Evolutionary conservation across 2,113 vertebrate genomes (phyloP).

Genomic region (Aegithalos caudatus): DNA sequence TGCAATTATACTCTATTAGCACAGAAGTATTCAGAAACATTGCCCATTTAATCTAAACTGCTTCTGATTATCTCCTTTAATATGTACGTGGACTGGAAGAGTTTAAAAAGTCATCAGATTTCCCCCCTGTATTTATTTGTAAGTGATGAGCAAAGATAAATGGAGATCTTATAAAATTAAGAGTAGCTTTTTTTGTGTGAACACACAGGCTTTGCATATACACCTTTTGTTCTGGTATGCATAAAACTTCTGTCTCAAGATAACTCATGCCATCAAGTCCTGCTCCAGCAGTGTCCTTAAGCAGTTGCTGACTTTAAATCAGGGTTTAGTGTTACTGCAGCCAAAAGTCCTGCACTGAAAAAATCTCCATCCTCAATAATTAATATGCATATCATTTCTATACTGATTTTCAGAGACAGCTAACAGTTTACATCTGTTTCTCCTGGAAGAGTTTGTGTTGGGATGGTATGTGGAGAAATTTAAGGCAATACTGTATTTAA

Average conservation of each 20-base stretch:
- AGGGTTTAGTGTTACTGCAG: neutral
- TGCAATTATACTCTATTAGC: neutral
- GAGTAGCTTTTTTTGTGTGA: neutral
- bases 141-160: neutral
- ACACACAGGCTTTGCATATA: neutral
- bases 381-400: neutral
- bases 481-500: constrained; percentile 57
- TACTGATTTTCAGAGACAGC: constrained; percentile 56
- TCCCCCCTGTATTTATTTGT: neutral
- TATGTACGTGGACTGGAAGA: neutral
- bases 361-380: neutral
- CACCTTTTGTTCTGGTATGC: neutral
- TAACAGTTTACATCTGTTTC: constrained; percentile 31
- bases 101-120: neutral
- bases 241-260: neutral
- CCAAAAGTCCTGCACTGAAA: neutral
- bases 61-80: neutral
- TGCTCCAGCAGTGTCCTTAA: neutral
- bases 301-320: neutral
- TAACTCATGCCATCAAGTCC: neutral
- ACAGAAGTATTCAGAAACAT: neutral
- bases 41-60: neutral
- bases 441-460: constrained; percentile 27
- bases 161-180: neutral
- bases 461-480: constrained; percentile 53